Base-by-base conservation (phyloP, 2,113 vertebrate species). In the Suricata suricatta region DNA sequence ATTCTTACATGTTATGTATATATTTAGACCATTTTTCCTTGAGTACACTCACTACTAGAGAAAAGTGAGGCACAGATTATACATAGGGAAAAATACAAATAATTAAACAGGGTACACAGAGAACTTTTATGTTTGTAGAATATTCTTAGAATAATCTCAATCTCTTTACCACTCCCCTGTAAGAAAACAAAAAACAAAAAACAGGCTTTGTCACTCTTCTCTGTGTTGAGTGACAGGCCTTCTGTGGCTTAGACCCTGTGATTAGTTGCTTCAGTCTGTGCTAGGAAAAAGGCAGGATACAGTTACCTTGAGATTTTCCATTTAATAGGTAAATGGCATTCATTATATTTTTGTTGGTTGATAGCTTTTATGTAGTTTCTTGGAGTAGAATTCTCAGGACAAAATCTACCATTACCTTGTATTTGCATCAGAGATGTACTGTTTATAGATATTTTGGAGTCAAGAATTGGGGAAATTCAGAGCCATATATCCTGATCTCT, bases 41-140 rank as follows among this genome's bases (percentile, higher is more conserved):
- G 16, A 50, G 38, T 93, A 4, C 9, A 50, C 3, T 57, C 15
- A 84, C 17, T 44, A 11, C 41, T 97, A 52, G 14, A 90, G 52
- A 88, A 82, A 86, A 84, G 25, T 57, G 4, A 96, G 44, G 29
- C 83, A 72, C 13, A 41, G 23, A 21, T 93, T 87, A 82, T 29
- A 66, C 3, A 29, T 71, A 95, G 54, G 68, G 25, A 90, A 93
- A 83, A 95, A 89, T 68, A 71, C n/a, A 82, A 90, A 92, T 38
- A 92, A 52, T 87, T 57, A 38, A 74, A 77, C 33, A 94, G 72
- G 52, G 23, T 25, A 50, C 14, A 64, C 63, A 63, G 66, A 88
- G n/a, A 79, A 74, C 35, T 80, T 96, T 35, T 41, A 60, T 74
- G 44, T 72, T 88, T 33, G 7, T 38, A 69, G 21, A 29, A 44